phyloP scores from a whole-genome alignment of 2,113 vertebrate species.

The Genyomyrus donnyi region DNA sequence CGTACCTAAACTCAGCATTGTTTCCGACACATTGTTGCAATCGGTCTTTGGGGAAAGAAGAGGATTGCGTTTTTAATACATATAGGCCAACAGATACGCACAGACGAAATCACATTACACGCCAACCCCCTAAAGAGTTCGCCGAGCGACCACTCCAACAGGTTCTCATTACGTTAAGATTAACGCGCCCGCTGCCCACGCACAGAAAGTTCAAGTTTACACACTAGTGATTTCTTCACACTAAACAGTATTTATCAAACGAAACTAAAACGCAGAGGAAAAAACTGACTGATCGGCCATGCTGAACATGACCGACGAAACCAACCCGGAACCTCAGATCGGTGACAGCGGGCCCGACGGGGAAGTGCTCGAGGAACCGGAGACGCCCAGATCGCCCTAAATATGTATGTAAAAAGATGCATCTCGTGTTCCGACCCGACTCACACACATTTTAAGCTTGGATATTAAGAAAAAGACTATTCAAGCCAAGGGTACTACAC shows the following conservation, averaged over 20 bases:
- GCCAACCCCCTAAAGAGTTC: neutral
- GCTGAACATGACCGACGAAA: neutral
- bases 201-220: conserved; percentile 12
- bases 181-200: conserved; percentile 12
- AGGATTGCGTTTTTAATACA: neutral
- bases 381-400: neutral
- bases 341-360: neutral
- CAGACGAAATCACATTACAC: neutral
- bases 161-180: neutral
- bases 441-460: neutral
- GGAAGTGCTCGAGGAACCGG: neutral
- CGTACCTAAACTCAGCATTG: neutral
- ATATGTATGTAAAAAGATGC: neutral
- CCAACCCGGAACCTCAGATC: neutral
- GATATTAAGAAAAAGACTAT: neutral
- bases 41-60: neutral
- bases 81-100: neutral
- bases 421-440: neutral
- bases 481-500: neutral
- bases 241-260: neutral
- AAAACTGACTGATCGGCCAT: neutral
- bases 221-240: neutral
- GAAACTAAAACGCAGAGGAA: neutral
- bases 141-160: neutral
- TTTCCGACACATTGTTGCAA: conserved; percentile 6